Percentiles rank a stretch among this genome's conserved stretches.
Evolutionary conservation across 2,797 vertebrate genomes (phyloP).

Genomic region (Siniperca scherzeri): DNA sequence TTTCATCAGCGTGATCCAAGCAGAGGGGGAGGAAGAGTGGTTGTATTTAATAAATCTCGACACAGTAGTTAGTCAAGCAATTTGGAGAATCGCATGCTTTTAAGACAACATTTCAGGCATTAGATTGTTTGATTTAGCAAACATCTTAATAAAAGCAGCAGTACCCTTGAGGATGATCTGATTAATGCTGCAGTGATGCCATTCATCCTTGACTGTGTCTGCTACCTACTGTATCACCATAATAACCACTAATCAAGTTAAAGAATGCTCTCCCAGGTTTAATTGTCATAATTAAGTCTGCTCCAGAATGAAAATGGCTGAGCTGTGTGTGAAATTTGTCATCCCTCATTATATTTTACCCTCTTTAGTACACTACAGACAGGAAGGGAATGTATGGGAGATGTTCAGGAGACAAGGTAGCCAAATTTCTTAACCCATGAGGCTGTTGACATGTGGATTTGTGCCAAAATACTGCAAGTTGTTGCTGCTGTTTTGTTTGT

Average conservation of each 20-base stretch:
- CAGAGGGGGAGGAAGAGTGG: neutral
- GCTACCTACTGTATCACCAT: conserved; percentile 16
- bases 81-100: neutral
- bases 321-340: conserved; percentile 41
- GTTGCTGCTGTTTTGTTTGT: neutral
- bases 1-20: neutral
- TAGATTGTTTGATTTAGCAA: neutral
- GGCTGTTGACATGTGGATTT: neutral
- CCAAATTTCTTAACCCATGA: neutral
- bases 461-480: neutral
- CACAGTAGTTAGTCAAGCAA: neutral
- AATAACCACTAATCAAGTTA: conserved; percentile 51
- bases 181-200: conserved; percentile 4
- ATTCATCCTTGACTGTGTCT: conserved; percentile 27
- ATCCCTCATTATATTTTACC: conserved; percentile 26
- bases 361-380: neutral
- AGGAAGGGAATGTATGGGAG: conserved; percentile 16
- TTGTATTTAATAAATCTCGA: neutral
- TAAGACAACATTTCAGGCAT: neutral
- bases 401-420: neutral
- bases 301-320: conserved; percentile 30
- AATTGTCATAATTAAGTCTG: conserved; percentile 49
- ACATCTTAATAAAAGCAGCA: conserved; percentile 10
- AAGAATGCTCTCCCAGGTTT: conserved; percentile 51
- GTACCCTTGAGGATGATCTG: neutral